phyloP scores from a whole-genome alignment of 2,888 invertebrate species.

The Plagodis dolabraria region DNA sequence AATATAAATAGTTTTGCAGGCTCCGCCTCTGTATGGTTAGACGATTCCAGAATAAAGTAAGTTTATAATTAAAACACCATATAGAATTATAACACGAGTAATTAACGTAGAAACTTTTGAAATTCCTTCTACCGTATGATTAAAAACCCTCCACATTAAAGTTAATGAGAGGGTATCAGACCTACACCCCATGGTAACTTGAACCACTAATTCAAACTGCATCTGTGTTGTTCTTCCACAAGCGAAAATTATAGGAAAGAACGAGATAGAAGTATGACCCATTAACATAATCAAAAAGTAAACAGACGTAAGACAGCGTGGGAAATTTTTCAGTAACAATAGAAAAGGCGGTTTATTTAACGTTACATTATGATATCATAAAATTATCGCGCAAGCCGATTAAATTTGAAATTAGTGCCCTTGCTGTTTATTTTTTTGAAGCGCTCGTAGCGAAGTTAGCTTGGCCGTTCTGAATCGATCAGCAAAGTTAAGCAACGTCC shows the following conservation, averaged over 20 bases:
- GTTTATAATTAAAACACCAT: neutral
- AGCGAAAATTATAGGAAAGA: constrained; percentile 33
- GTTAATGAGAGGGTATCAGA: constrained; percentile 72
- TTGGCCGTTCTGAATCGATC: too few species aligned
- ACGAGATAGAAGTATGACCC: constrained; percentile 46
- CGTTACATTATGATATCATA: neutral
- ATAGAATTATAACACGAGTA: constrained; percentile 3
- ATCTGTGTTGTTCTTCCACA: constrained; percentile 51
- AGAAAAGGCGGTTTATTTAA: constrained; percentile 26
- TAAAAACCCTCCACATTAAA: constrained; percentile 68
- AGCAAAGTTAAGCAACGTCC: too few species aligned
- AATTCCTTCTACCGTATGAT: constrained; percentile 64
- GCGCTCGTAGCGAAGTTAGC: too few species aligned
- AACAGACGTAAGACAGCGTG: constrained; percentile 49
- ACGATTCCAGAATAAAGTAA: too few species aligned
- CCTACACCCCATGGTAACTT: constrained; percentile 71
- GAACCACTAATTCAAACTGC: constrained; percentile 63
- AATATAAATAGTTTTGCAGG: too few species aligned
- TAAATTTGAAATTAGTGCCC: too few species aligned
- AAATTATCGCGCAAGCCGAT: too few species aligned
- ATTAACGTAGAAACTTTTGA: constrained; percentile 43
- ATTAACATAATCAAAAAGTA: constrained; percentile 43
- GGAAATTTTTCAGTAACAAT: constrained; percentile 53
- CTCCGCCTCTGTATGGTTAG: too few species aligned
- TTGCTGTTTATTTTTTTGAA: too few species aligned